Base-by-base conservation (phyloP, 2,113 vertebrate species). In the Potamarius usumacintae region DNA sequence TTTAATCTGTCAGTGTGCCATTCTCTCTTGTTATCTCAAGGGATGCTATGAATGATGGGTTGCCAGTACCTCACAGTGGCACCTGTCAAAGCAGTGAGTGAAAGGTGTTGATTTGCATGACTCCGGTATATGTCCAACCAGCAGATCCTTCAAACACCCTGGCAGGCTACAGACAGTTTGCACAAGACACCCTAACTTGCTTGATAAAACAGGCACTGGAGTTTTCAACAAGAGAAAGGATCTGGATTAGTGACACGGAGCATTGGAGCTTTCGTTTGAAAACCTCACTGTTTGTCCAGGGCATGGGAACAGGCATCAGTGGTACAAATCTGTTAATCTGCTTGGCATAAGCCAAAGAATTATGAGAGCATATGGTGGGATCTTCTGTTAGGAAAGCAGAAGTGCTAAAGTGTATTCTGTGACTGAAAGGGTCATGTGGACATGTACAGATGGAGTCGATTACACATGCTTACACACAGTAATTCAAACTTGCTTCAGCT, bases 261-360 rank as follows among this genome's bases (percentile, higher is more conserved):
- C 63, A 58, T 9, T 58, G 30, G 74, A 82, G 53, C 84, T 74
- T 84, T 58, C 34, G 55, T 90, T 90, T 90, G 81, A 72, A 60
- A 55, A 83, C 52, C 83, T 27, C 52, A 17, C 67, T 85, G 83
- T 86, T 90, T 90, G 72, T 86, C 87, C 77, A 52, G 86, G 86
- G 50, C 86, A 89, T 89, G 69, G 58, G 82, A 86, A 53, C 88
- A 91, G 88, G 52, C 87, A 82, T 86, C 89, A 93, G 87, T 86
- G 87, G 85, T 82, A 74, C 88, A 58, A 92, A 92, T 91, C 88
- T 94, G 86, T 91, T 94, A 90, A 93, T 94, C 92, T 92, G 90
- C 57, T 90, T 67, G 85, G 86, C 90, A 90, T 88, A 71, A 88
- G 88, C 76, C 92, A 91, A 88, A 87, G 78, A 93, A 91, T 92